Conservation (phyloP, 2,113 vertebrate species). For the Sylvicapra grimmia region DNA sequence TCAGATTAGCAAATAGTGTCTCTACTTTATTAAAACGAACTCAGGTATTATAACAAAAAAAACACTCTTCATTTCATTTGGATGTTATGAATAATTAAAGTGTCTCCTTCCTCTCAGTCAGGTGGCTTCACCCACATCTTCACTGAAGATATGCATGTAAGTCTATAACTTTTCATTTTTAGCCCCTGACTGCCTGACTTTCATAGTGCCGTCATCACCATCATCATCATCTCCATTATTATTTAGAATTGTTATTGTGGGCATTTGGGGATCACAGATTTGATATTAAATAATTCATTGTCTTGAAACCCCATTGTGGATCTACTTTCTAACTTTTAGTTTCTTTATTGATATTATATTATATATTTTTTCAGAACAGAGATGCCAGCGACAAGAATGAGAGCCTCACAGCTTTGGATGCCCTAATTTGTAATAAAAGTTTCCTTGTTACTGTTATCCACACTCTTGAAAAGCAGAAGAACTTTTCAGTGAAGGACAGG, state of each 20-base stretch:
- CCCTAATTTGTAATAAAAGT: slow-evolving; percentile 83
- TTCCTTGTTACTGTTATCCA: slow-evolving; percentile 85
- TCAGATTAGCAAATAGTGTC: slow-evolving; percentile 48
- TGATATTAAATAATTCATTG: slow-evolving; percentile 50
- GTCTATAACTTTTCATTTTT: slow-evolving; percentile 59
- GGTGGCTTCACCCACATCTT: slow-evolving; percentile 81
- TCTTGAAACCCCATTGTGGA: slow-evolving; percentile 52
- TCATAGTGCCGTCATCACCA: background rate
- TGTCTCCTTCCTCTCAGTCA: slow-evolving; percentile 79
- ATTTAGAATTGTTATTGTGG: slow-evolving; percentile 39
- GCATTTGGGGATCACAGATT: slow-evolving; percentile 39
- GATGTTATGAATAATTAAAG: slow-evolving; percentile 64
- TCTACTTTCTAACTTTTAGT: slow-evolving; percentile 20
- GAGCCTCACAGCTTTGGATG: slow-evolving; percentile 79
- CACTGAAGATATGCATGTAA: slow-evolving; percentile 82
- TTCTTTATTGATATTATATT: background rate
- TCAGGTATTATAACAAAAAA: slow-evolving; percentile 48
- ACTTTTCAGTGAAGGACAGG: slow-evolving; percentile 86
- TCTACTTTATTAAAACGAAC: slow-evolving; percentile 49
- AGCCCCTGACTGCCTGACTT: slow-evolving; percentile 19
- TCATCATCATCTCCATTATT: slow-evolving; percentile 16
- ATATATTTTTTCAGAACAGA: slow-evolving; percentile 75
- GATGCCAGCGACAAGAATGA: slow-evolving; percentile 78
- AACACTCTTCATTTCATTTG: slow-evolving; percentile 58
- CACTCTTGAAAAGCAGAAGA: slow-evolving; percentile 86